Percentiles rank a stretch among this genome's conserved stretches.
phyloP scores from a whole-genome alignment of 2,113 vertebrate species.

The Burhinus bistriatus region DNA sequence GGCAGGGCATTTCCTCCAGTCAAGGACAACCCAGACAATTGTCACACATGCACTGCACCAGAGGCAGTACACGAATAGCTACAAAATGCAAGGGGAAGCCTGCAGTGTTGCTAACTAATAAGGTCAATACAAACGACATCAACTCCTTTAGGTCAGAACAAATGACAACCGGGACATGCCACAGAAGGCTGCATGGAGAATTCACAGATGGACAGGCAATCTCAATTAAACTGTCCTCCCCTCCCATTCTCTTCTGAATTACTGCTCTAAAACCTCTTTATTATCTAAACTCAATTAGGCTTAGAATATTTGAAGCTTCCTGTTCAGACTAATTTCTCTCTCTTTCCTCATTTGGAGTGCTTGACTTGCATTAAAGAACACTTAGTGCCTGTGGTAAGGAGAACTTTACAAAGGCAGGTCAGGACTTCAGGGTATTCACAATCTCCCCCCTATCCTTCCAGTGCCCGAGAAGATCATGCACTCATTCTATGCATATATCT shows the following conservation, averaged over 20 bases:
- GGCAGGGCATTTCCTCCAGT: background rate
- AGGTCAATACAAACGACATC: conserved; percentile 25
- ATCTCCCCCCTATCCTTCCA: background rate
- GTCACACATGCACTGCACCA: background rate
- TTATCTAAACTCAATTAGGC: conserved; percentile 60
- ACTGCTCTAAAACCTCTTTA: conserved; percentile 39
- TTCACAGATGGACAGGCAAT: conserved; percentile 50
- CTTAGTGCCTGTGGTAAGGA: conserved; percentile 21
- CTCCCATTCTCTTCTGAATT: conserved; percentile 43
- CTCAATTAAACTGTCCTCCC: conserved; percentile 51
- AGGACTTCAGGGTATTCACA: background rate
- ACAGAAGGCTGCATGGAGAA: conserved; percentile 27
- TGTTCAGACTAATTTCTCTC: conserved; percentile 33
- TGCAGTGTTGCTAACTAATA: background rate
- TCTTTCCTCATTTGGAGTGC: conserved; percentile 35
- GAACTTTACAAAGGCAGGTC: conserved; percentile 26
- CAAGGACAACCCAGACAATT: background rate
- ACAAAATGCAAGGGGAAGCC: background rate
- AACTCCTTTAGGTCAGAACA: conserved; percentile 18
- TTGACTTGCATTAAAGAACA: conserved; percentile 37
- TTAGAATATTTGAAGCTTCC: conserved; percentile 55
- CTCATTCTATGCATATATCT: background rate
- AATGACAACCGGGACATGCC: conserved; percentile 7
- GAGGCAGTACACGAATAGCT: background rate
- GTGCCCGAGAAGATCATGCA: background rate